Conservation (phyloP, 2,113 vertebrate genomes). For the Nannobrachium achirus region DNA sequence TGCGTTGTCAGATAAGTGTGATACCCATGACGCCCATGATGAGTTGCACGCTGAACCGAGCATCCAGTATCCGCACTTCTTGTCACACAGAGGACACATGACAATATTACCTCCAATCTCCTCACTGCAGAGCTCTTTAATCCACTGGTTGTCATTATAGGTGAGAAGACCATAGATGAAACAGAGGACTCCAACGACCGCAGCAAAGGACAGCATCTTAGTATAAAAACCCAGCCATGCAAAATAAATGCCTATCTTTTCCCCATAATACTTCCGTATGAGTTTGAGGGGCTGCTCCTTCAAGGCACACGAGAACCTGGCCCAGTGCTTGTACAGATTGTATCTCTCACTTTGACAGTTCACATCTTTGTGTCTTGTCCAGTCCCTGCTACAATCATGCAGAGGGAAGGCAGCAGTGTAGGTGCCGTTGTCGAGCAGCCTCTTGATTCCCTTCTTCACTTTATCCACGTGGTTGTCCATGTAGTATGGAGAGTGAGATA, state of each 20-base stretch:
- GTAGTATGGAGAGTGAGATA: slow-evolving; percentile 89
- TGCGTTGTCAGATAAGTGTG: slow-evolving; percentile 96
- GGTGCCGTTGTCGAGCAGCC: slow-evolving; percentile 88
- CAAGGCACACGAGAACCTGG: slow-evolving; percentile 87
- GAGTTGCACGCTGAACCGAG: slow-evolving; percentile 89
- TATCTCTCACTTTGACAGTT: slow-evolving; percentile 87
- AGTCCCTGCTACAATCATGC: slow-evolving; percentile 93
- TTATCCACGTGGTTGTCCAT: slow-evolving; percentile 86
- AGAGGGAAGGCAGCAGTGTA: slow-evolving; percentile 92
- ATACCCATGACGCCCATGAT: slow-evolving; percentile 84
- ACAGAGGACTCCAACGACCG: slow-evolving; percentile 90
- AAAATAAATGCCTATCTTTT: slow-evolving; percentile 98
- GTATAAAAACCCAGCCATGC: slow-evolving; percentile 98
- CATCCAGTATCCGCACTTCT: slow-evolving; percentile 91
- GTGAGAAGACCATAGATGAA: slow-evolving; percentile 91
- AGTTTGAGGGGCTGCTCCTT: slow-evolving; percentile 96
- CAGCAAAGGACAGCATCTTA: slow-evolving; percentile 93
- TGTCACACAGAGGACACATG: slow-evolving; percentile 97
- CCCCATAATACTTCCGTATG: slow-evolving; percentile 93
- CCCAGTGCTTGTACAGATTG: slow-evolving; percentile 89
- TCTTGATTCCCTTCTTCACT: slow-evolving; percentile 93
- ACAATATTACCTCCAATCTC: slow-evolving; percentile 88
- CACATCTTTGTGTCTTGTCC: slow-evolving; percentile 82
- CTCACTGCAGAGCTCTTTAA: slow-evolving; percentile 90
- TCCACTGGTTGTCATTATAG: slow-evolving; percentile 86